phyloP scores from a whole-genome alignment of 2,797 vertebrate species.

The Peromyscus attwateri region DNA sequence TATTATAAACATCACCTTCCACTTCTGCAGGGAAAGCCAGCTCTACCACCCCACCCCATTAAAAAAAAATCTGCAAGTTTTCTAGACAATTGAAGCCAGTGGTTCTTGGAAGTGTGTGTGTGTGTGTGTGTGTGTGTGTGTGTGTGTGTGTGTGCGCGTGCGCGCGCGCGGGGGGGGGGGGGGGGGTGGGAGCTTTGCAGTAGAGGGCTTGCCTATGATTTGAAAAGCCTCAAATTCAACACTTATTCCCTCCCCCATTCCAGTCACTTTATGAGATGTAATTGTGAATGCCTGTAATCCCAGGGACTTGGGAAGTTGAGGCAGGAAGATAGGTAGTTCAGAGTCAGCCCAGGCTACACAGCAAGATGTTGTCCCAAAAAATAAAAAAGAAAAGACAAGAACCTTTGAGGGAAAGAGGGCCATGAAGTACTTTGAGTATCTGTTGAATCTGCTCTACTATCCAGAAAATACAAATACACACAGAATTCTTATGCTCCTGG shows the following conservation, averaged over 20 bases:
- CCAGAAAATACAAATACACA: not conserved
- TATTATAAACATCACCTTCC: not conserved
- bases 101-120: not conserved
- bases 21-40: not conserved
- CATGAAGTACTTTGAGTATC: not conserved
- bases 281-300: not conserved
- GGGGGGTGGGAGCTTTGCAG: not conserved
- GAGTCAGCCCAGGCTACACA: not conserved
- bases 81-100: not conserved
- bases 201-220: not conserved
- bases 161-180: too few species aligned
- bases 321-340: not conserved
- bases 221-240: not conserved
- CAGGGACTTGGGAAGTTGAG: not conserved
- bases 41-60: not conserved
- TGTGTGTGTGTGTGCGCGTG: too few species aligned
- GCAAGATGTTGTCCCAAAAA: not conserved
- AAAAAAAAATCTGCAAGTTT: conserved; percentile 33
- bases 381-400: not conserved
- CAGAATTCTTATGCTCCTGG: not conserved
- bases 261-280: not conserved
- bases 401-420: not conserved
- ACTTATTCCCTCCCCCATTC: too few species aligned
- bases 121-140: not conserved
- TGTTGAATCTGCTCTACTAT: not conserved